Base-by-base conservation (phyloP, 2,888 invertebrate genomes). In the Suillia variegata region DNA sequence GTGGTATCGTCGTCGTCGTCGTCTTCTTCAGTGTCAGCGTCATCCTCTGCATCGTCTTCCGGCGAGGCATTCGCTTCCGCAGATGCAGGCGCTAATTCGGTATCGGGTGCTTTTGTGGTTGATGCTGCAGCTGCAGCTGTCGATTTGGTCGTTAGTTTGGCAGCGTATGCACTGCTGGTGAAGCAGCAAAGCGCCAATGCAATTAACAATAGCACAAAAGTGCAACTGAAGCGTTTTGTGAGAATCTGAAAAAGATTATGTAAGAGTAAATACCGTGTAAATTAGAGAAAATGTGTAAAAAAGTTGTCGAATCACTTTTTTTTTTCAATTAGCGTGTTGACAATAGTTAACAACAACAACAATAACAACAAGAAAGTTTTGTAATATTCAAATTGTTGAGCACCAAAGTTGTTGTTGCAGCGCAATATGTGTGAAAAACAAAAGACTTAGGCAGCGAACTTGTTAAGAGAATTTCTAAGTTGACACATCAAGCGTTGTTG, bases 181-280 rank as follows among this genome's bases (percentile, higher is more conserved):
- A 73, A 55, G 49, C 62, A 70, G 45, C 74, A 75, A n/a, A 74
- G 13, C 12, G 67, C 58, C 68, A 72, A 38, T 56, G 70, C 54
- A 54, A 72, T 64, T 15, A 73, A 45, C 42, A 79, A 42, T 55
- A 73, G 51, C 15, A 66, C 59, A 63, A 67, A 70, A 58, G 67
- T 63, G 63, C 67, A 64, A 65, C 69, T 69, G 65, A 66, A 65
- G 63, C 69, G 66, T 55, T 71, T 71, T 67, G 67, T 69, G 60
- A 69, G 70, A 68, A 73, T 71, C 78, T 79, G 69, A 63, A 76
- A 77, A 66, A 62, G 63, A 56, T 10, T 17, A n/a, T n/a, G n/a
- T n/a, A n/a, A n/a, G n/a, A n/a, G n/a, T n/a, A n/a, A n/a, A n/a
- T n/a, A n/a, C n/a, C n/a, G n/a, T n/a, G n/a, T n/a, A n/a, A n/a